Evolutionary conservation across 2,113 vertebrate species (phyloP).

Genomic region (human): DNA sequence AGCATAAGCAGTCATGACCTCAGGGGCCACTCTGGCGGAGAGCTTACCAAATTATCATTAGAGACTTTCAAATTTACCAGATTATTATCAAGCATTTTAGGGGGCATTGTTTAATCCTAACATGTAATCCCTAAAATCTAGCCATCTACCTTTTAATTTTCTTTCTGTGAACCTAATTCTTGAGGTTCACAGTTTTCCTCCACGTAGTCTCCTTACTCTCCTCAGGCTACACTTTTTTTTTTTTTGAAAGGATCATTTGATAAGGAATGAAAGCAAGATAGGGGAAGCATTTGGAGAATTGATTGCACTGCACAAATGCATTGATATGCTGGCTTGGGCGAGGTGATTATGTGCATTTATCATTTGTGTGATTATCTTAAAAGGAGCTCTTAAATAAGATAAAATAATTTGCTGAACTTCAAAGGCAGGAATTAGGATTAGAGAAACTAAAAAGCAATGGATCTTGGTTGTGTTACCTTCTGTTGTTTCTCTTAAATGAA

Average conservation of each 20-base stretch:
- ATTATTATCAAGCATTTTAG: not conserved
- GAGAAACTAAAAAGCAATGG: not conserved
- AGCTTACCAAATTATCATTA: not conserved
- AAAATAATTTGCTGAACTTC: not conserved
- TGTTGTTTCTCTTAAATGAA: not conserved
- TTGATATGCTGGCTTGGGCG: not conserved
- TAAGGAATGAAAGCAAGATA: not conserved
- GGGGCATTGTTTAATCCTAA: not conserved
- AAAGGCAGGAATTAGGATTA: not conserved
- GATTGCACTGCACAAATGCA: not conserved
- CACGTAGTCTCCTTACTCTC: not conserved
- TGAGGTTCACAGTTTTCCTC: not conserved
- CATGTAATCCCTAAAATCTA: not conserved
- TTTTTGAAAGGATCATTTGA: not conserved
- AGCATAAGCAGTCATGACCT: not conserved
- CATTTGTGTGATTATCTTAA: not conserved
- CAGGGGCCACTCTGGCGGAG: not conserved
- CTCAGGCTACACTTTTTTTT: not conserved
- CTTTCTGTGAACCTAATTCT: not conserved
- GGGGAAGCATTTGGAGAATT: not conserved
- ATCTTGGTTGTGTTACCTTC: not conserved
- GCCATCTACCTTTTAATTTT: not conserved
- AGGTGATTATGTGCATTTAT: not conserved
- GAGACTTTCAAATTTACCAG: not conserved
- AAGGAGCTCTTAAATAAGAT: not conserved